Base-by-base conservation (phyloP, 2,888 invertebrate genomes). In the Rhimphoctona megacephalus region DNA sequence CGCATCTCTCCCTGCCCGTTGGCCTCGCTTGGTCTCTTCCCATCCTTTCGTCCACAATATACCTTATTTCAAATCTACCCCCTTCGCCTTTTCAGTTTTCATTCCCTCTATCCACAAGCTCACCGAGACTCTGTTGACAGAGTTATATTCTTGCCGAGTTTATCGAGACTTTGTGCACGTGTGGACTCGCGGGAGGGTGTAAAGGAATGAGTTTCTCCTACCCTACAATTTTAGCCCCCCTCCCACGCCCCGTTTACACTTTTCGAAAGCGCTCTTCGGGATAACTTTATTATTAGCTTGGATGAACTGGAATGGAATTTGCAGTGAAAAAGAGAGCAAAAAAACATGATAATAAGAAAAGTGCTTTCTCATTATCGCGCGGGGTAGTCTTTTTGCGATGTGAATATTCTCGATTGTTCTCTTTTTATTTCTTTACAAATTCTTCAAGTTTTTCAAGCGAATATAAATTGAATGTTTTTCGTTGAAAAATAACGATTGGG, bases 81-180 rank as follows among this genome's bases (percentile, higher is more conserved):
- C 80, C 64, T 69, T 61, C 33, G 72, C 69, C 61, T 43, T 69
- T 54, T 69, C 43, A 66, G 52, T 67, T 66, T 67, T 52, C 49
- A 67, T 66, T 11, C 43, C 43, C 43, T 14, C 43, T 43, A 43
- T 43, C 73, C 78, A 66, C 73, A 57, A 69, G 61, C 69, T 83
- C 79, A 70, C 83, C 80, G 74, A 81, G 83, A 80, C 88, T 85
- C 85, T 86, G 88, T 89, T 90, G 89, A 90, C 90, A 89, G 90
- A 90, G 89, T 92, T 90, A 90, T 91, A 90, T 90, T 89, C 80
- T 74, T 77, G 22, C 72, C 70, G 85, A 87, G 85, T 85, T 91
- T 88, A 88, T 88, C 87, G 85, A 82, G 70, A 81, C 73, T 83
- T 81, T 78, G 78, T 76, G 83, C 83, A 81, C 86, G 83, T 84